Percentiles rank a stretch among this genome's conserved stretches.
These are phyloP conservation scores for Oryzias melastigma DNA, from an alignment of 2,113 vertebrate species.

Conservation along the genomic window DNA sequence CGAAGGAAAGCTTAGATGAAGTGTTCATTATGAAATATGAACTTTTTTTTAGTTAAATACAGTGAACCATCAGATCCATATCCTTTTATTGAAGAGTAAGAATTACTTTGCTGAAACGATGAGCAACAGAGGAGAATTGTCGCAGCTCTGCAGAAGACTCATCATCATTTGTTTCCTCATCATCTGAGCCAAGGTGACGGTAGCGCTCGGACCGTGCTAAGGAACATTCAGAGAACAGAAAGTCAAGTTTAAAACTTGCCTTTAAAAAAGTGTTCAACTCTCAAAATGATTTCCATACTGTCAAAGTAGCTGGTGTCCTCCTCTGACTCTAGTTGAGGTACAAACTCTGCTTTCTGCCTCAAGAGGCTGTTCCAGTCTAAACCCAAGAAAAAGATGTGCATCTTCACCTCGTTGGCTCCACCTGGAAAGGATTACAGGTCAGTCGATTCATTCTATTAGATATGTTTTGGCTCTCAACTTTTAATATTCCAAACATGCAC, in stretches of 20 bases:
- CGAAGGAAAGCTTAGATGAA: neutral
- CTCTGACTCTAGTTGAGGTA: constrained; percentile 92
- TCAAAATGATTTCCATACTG: constrained; percentile 77
- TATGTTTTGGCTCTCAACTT: neutral
- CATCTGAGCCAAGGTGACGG: constrained; percentile 82
- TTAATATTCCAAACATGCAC: neutral
- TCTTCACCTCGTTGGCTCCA: constrained; percentile 89
- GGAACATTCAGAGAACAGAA: constrained; percentile 9
- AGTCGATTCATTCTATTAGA: neutral
- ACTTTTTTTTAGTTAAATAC: neutral
- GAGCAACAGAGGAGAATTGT: constrained; percentile 93
- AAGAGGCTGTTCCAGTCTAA: constrained; percentile 94
- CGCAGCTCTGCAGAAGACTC: constrained; percentile 88
- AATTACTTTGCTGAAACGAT: constrained; percentile 93
- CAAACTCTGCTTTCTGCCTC: constrained; percentile 94
- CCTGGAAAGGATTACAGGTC: constrained; percentile 64
- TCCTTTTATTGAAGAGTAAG: neutral
- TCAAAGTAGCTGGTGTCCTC: constrained; percentile 98
- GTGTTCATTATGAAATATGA: neutral
- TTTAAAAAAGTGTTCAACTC: neutral
- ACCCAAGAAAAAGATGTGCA: constrained; percentile 86
- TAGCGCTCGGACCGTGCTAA: constrained; percentile 90
- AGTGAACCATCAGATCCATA: neutral
- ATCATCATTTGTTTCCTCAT: constrained; percentile 91
- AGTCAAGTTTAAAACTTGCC: neutral